Percentiles rank a stretch among this genome's conserved stretches.
Conservation (phyloP, 2,888 invertebrate species). For the Norana najaformis region DNA sequence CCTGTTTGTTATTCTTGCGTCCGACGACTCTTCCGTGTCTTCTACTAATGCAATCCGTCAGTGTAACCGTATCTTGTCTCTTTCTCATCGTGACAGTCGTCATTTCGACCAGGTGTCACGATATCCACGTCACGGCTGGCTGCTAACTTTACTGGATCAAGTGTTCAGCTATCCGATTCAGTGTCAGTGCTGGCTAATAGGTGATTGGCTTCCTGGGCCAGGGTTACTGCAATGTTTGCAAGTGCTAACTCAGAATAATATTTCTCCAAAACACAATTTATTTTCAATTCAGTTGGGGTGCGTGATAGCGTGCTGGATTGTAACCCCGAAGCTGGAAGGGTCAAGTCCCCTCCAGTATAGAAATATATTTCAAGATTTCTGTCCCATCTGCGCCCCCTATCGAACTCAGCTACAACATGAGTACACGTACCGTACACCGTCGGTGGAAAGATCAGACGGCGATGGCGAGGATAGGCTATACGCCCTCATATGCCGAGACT, state of each 20-base stretch:
- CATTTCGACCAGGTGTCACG: background rate
- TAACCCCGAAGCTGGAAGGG: background rate
- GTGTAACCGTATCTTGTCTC: background rate
- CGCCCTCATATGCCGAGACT: too few species aligned
- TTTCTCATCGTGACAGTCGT: background rate
- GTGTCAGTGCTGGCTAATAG: background rate
- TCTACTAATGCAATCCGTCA: background rate
- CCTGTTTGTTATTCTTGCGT: too few species aligned
- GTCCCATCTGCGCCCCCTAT: too few species aligned
- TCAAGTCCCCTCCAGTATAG: background rate
- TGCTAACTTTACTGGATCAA: background rate
- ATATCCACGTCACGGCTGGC: background rate
- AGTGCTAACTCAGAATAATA: background rate
- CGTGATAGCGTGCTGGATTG: background rate
- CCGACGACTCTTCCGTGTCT: background rate
- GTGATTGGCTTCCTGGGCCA: background rate
- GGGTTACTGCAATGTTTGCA: background rate
- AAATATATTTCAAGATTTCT: too few species aligned
- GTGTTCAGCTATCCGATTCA: background rate
- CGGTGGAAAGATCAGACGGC: too few species aligned
- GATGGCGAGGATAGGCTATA: too few species aligned
- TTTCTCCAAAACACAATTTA: background rate
- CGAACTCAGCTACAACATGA: too few species aligned
- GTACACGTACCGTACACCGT: too few species aligned
- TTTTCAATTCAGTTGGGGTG: too few species aligned